Evolutionary conservation across 1,140 invertebrate genomes (phyloP), one percentile per base, ranked within the genome.

Genomic region (Teleopsis dalmanni): DNA sequence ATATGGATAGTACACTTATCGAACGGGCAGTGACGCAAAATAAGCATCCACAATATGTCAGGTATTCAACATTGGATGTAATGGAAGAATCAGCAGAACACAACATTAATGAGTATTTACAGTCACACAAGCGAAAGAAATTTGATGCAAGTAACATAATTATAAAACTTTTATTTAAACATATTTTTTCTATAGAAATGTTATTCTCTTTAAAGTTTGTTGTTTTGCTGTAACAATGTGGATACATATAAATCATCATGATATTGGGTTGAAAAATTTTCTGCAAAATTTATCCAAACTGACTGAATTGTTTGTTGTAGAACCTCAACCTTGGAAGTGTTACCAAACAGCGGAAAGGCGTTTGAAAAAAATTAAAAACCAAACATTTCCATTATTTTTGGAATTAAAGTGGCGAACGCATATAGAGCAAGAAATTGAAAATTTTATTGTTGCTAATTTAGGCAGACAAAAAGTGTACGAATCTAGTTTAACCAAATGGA

Each of bases 161-260:
- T n/a, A n/a, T n/a, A n/a, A n/a, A n/a, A n/a, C n/a, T n/a, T n/a
- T n/a, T n/a, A n/a, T n/a, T n/a, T n/a, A n/a, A n/a, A n/a, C n/a
- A n/a, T n/a, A n/a, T n/a, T n/a, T n/a, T n/a, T n/a, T n/a, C n/a
- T n/a, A n/a, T n/a, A n/a, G n/a, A n/a, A n/a, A n/a, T n/a, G n/a
- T n/a, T n/a, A n/a, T n/a, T n/a, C n/a, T n/a, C n/a, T n/a, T n/a
- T n/a, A n/a, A n/a, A n/a, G 73, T 78, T 22, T 88, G 86, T 64
- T 87, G 83, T 61, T 88, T 90, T 68, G 88, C 87, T 14, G 78
- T 88, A 11, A 87, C 86, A 13, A 88, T 91, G 86, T 91, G 88
- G 88, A 86, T 91, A 54, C 88, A 91, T 68, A 59, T 91, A 21
- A 90, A 90, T 65, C 72, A 84, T 70, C 85, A 87, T 11, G 88